These are phyloP conservation scores for Macquaria ambigua DNA, from an alignment of 2,113 vertebrate genomes.

Conservation along the genomic window DNA sequence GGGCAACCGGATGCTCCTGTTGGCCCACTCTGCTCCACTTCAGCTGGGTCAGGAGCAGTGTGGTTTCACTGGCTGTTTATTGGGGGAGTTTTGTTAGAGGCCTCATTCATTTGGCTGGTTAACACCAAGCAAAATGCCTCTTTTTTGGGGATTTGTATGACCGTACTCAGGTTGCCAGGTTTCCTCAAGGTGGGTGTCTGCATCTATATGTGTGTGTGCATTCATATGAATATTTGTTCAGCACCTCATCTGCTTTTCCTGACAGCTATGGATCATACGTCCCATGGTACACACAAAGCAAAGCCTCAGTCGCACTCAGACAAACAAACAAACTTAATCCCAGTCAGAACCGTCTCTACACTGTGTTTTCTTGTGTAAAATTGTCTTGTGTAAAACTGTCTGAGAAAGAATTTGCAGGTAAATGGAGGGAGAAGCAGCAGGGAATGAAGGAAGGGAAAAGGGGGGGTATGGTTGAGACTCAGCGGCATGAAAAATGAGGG, in stretches of 20 bases:
- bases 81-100: background rate
- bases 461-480: conserved; percentile 5
- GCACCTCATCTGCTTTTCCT: conserved; percentile 46
- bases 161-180: background rate
- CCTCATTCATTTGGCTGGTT: conserved; percentile 27
- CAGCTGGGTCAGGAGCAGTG: conserved; percentile 37
- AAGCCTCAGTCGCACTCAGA: conserved; percentile 34
- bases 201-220: background rate
- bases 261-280: conserved; percentile 51
- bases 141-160: conserved; percentile 28
- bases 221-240: conserved; percentile 45
- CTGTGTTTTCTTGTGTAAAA: conserved; percentile 42
- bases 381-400: conserved; percentile 33
- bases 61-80: background rate
- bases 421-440: conserved; percentile 25
- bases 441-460: background rate
- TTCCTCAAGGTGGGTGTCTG: background rate
- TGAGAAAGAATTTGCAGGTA: conserved; percentile 44
- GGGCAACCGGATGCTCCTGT: conserved; percentile 58
- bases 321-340: conserved; percentile 55
- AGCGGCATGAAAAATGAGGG: conserved; percentile 44
- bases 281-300: conserved; percentile 53
- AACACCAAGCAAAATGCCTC: conserved; percentile 12
- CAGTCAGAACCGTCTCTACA: conserved; percentile 22
- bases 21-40: conserved; percentile 47